Percentiles rank a stretch among this genome's conserved stretches.
These are phyloP conservation scores for Apodemus speciosus DNA, from an alignment of 2,113 vertebrate species.

Conservation along the genomic window DNA sequence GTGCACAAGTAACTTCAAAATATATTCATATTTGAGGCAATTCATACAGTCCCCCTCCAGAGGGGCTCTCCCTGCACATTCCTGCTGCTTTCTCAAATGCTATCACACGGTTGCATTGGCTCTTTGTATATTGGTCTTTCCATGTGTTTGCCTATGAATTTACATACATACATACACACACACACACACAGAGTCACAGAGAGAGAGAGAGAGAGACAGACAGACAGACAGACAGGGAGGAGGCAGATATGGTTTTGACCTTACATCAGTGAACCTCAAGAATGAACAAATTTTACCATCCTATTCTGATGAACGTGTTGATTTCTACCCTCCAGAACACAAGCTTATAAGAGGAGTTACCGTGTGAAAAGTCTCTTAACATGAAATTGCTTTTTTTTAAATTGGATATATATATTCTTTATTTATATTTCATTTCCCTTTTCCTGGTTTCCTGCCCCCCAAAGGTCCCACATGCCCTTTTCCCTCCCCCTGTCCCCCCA, in stretches of 20 bases:
- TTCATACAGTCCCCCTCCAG: neutral
- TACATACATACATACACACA: neutral
- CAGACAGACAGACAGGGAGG: neutral
- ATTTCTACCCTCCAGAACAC: constrained; percentile 24
- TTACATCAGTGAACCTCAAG: neutral
- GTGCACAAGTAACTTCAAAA: neutral
- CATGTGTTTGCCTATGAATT: neutral
- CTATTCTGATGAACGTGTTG: neutral
- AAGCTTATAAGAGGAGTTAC: constrained; percentile 35
- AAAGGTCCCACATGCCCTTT: too few species aligned
- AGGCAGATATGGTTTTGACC: neutral
- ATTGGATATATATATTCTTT: too few species aligned
- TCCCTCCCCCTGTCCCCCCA: too few species aligned
- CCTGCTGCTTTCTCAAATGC: neutral
- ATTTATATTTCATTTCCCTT: too few species aligned
- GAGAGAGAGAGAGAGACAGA: neutral
- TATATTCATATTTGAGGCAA: constrained; percentile 4
- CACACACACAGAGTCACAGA: neutral
- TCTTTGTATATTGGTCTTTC: neutral
- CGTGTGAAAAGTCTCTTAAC: constrained; percentile 43
- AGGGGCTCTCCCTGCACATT: neutral
- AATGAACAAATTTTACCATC: too few species aligned
- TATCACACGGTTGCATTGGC: neutral
- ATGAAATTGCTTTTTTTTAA: constrained; percentile 59
- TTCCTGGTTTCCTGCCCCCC: too few species aligned